These are phyloP conservation scores for Phyllotis vaccarum DNA, from an alignment of 2,797 vertebrate species.

Conservation along the genomic window DNA sequence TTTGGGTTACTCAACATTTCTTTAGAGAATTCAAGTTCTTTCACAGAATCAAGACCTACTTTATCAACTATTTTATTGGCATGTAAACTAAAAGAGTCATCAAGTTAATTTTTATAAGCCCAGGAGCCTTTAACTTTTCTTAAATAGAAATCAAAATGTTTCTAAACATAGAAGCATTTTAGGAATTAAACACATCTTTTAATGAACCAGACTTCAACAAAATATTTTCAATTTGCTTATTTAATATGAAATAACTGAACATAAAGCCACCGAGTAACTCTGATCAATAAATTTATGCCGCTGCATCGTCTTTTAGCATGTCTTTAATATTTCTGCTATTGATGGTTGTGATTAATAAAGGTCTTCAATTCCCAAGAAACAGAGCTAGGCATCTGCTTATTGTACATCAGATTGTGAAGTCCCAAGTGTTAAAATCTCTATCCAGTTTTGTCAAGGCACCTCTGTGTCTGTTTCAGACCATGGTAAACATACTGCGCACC, in stretches of 20 bases:
- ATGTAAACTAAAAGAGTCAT: slow-evolving; percentile 46
- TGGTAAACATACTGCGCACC: background rate
- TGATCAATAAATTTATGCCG: background rate
- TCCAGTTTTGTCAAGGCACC: background rate
- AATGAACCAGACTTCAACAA: slow-evolving; percentile 53
- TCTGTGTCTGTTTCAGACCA: background rate
- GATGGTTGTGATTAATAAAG: background rate
- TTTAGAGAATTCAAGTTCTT: slow-evolving; percentile 5
- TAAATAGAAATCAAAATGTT: slow-evolving; percentile 41
- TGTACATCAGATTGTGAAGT: background rate
- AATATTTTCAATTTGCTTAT: slow-evolving; percentile 9
- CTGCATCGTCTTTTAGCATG: background rate
- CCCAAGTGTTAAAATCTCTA: background rate
- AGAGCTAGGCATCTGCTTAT: background rate
- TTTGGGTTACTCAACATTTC: slow-evolving; percentile 6
- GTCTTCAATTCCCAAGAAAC: slow-evolving; percentile 29
- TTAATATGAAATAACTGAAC: slow-evolving; percentile 39
- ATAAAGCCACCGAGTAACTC: background rate
- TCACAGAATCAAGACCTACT: slow-evolving; percentile 12
- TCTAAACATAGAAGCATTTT: slow-evolving; percentile 39
- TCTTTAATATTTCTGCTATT: background rate
- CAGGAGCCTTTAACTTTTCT: slow-evolving; percentile 29
- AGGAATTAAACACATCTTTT: background rate
- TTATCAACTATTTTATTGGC: slow-evolving; percentile 37
- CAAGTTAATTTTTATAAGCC: slow-evolving; percentile 52